phyloP scores from a whole-genome alignment of 2,888 invertebrate species.

The Apamea crenata region DNA sequence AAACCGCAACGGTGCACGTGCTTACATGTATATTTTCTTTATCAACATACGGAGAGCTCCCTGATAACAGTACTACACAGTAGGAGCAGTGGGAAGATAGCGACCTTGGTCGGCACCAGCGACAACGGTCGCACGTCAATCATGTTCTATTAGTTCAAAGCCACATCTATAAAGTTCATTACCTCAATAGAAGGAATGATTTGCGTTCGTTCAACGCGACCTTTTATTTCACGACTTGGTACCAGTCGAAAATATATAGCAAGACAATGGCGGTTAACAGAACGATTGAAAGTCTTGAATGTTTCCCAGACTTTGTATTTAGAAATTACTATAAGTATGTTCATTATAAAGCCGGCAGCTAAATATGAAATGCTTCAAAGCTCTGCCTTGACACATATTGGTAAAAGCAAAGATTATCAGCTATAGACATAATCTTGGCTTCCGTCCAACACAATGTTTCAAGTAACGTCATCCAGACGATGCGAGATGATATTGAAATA shows the following conservation, averaged over 20 bases:
- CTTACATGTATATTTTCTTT: conserved; percentile 21
- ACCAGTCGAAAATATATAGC: conserved; percentile 53
- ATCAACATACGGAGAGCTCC: conserved; percentile 25
- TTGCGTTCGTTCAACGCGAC: conserved; percentile 74
- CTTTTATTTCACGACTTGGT: conserved; percentile 69
- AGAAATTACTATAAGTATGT: conserved; percentile 45
- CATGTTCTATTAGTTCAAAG: conserved; percentile 88
- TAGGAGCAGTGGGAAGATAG: conserved; percentile 72
- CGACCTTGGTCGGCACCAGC: conserved; percentile 79
- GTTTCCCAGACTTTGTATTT: conserved; percentile 36
- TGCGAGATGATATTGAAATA: conserved; percentile 27
- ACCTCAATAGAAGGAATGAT: conserved; percentile 80
- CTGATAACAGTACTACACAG: conserved; percentile 57
- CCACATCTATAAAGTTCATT: conserved; percentile 87
- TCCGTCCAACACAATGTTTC: conserved; percentile 65
- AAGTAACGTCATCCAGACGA: conserved; percentile 41
- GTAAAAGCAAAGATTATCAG: conserved; percentile 56
- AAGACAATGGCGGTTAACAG: conserved; percentile 28
- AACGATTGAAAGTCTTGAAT: conserved; percentile 28
- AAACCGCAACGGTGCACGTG: conserved; percentile 52
- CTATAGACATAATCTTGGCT: conserved; percentile 67
- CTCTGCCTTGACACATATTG: conserved; percentile 69
- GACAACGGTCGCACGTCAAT: conserved; percentile 86
- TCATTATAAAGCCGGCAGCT: conserved; percentile 23
- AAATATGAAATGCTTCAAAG: conserved; percentile 43